Percentiles rank a stretch among this genome's conserved stretches.
phyloP scores from a whole-genome alignment of 2,888 invertebrate species.

The Drosophila mulleri region DNA sequence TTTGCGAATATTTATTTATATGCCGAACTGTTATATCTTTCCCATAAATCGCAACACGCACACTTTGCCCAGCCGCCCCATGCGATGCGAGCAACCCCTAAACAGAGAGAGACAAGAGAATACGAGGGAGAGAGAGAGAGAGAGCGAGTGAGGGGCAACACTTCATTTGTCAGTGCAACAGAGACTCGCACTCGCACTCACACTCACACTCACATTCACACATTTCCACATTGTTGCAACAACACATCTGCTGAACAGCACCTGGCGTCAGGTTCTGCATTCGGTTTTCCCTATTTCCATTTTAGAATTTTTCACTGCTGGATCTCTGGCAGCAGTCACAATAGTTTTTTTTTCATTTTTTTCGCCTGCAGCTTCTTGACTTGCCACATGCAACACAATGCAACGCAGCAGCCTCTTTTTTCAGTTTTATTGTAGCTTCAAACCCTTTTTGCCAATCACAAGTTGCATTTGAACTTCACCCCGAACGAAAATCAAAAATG shows the following conservation, averaged over 20 bases:
- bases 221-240: constrained; percentile 52
- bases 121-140: not conserved
- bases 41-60: constrained; percentile 71
- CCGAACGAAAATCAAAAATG: constrained; percentile 30
- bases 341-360: constrained; percentile 25
- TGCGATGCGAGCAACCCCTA: constrained; percentile 39
- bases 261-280: constrained; percentile 59
- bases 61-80: constrained; percentile 55
- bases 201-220: constrained; percentile 37
- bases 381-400: constrained; percentile 55
- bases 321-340: constrained; percentile 33
- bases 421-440: constrained; percentile 10
- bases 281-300: constrained; percentile 4
- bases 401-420: constrained; percentile 37
- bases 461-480: constrained; percentile 43
- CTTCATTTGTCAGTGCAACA: constrained; percentile 68
- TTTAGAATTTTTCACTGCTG: constrained; percentile 45
- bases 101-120: constrained; percentile 28
- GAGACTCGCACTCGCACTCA: not conserved
- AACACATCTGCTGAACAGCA: constrained; percentile 66
- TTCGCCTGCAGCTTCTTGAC: constrained; percentile 74
- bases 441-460: constrained; percentile 57
- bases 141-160: constrained; percentile 43
- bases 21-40: constrained; percentile 51
- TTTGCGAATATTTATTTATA: constrained; percentile 10